phyloP scores from a whole-genome alignment of 2,888 invertebrate species.

The Epirrita christyi region DNA sequence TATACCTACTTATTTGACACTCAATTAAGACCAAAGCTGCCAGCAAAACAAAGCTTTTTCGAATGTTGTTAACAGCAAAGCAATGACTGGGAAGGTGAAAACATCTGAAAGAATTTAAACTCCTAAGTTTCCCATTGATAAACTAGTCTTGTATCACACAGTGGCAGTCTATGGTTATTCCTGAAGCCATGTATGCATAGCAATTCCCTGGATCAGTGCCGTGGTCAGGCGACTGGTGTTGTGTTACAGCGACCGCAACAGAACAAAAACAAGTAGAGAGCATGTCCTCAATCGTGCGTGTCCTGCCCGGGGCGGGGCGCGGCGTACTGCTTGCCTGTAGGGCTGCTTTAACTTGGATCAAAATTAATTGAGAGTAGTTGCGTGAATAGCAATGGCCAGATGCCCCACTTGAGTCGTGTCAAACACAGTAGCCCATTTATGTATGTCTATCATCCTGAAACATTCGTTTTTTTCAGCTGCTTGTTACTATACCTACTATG shows the following conservation, averaged over 20 bases:
- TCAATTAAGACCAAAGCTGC: not conserved
- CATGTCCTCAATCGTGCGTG: constrained; percentile 83
- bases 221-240: constrained; percentile 56
- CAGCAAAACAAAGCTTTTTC: not conserved
- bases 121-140: not conserved
- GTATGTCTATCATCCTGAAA: too few relatives aligned
- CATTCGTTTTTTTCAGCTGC: too few relatives aligned
- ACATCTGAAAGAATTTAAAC: not conserved
- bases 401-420: too few relatives aligned
- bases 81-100: not conserved
- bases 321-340: constrained; percentile 50
- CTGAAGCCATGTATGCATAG: constrained; percentile 38
- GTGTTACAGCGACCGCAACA: constrained; percentile 78
- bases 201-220: constrained; percentile 47
- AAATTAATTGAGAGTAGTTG: not conserved
- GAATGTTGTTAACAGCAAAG: not conserved
- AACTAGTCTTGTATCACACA: constrained; percentile 11
- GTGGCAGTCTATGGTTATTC: constrained; percentile 25
- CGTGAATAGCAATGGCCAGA: too few relatives aligned
- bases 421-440: too few relatives aligned
- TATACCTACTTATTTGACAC: too few relatives aligned
- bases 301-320: constrained; percentile 69
- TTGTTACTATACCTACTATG: too few relatives aligned
- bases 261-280: constrained; percentile 80
- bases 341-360: constrained; percentile 42